phyloP scores from a whole-genome alignment of 2,888 invertebrate genomes.

The Pegoplata infirma region DNA sequence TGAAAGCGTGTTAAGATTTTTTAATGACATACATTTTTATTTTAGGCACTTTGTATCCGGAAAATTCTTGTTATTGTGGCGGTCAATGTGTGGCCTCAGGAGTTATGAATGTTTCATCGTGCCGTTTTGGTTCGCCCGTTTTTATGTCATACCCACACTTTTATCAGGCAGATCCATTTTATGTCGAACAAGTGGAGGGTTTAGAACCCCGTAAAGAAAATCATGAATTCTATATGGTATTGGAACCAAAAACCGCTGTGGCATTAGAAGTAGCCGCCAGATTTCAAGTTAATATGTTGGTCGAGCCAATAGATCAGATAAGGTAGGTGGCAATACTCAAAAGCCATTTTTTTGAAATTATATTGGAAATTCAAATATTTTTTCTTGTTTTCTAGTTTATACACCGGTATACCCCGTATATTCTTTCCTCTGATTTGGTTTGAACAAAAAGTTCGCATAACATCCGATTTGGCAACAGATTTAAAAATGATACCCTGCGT shows the following conservation, averaged over 20 bases:
- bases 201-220: constrained; percentile 82
- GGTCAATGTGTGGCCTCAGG: constrained; percentile 87
- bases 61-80: constrained; percentile 86
- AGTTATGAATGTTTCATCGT: constrained; percentile 87
- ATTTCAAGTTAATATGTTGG: constrained; percentile 87
- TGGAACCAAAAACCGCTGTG: constrained; percentile 87
- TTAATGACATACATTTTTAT: constrained; percentile 40
- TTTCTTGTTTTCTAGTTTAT: constrained; percentile 80
- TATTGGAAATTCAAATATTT: constrained; percentile 9
- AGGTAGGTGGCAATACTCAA: constrained; percentile 80
- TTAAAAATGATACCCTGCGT: constrained; percentile 80
- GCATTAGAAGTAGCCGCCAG: constrained; percentile 87
- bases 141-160: constrained; percentile 93
- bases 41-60: constrained; percentile 81
- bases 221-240: constrained; percentile 87
- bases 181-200: constrained; percentile 83
- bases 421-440: constrained; percentile 90
- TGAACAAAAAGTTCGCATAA: constrained; percentile 83
- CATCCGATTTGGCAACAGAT: constrained; percentile 80
- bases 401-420: constrained; percentile 82
- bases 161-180: constrained; percentile 85
- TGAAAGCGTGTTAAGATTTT: no score
- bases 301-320: constrained; percentile 83
- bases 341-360: constrained; percentile 63
- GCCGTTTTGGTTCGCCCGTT: constrained; percentile 88